Evolutionary conservation across 2,797 vertebrate species (phyloP).

Genomic region (Molossus alvarezi): DNA sequence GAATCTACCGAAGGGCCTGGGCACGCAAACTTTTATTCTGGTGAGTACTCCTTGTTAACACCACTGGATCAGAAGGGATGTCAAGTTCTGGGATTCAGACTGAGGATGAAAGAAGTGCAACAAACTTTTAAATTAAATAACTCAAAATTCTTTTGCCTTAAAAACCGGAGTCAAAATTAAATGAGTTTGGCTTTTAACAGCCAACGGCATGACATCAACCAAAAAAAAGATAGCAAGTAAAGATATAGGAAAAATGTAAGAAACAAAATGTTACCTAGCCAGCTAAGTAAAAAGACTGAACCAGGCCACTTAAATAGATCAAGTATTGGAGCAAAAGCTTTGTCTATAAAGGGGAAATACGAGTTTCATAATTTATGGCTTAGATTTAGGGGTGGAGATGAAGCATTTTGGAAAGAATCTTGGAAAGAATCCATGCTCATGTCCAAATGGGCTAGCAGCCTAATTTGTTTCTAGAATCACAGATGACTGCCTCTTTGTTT

Average conservation of each 20-base stretch:
- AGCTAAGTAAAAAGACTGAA: neutral
- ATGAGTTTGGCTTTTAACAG: constrained; percentile 70
- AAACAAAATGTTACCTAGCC: constrained; percentile 32
- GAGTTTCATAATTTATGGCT: constrained; percentile 6
- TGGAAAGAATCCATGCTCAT: constrained; percentile 15
- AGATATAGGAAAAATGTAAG: constrained; percentile 58
- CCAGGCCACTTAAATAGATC: neutral
- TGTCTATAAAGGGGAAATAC: neutral
- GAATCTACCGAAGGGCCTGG: neutral
- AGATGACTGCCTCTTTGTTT: constrained; percentile 36
- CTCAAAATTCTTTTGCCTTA: constrained; percentile 75
- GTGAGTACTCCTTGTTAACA: neutral
- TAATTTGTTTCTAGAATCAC: constrained; percentile 45
- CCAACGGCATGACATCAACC: constrained; percentile 66
- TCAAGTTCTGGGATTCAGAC: constrained; percentile 21
- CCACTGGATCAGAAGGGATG: neutral
- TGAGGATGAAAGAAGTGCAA: constrained; percentile 58
- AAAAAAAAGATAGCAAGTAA: constrained; percentile 73
- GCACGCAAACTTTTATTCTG: neutral
- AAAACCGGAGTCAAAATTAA: constrained; percentile 81
- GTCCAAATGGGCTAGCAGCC: neutral
- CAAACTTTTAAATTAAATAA: constrained; percentile 76
- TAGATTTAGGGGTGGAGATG: constrained; percentile 13
- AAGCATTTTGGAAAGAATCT: constrained; percentile 46
- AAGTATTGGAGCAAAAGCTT: neutral